Percentiles rank a stretch among this genome's conserved stretches.
Conservation (phyloP, 2,888 invertebrate genomes). For the Drosophila robusta region DNA sequence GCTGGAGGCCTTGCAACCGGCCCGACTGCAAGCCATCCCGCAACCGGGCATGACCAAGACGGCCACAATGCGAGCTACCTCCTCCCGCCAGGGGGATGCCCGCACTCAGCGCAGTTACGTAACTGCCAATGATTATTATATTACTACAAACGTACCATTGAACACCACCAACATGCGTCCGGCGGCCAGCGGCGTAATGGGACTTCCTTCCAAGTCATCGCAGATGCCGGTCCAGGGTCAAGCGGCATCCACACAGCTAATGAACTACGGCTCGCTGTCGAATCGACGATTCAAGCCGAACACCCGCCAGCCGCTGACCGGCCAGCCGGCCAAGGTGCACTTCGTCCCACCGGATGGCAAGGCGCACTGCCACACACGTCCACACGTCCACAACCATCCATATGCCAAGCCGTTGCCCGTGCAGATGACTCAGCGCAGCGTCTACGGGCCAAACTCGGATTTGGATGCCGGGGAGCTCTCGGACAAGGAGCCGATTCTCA, state of each 20-base stretch:
- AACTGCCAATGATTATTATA: conserved; percentile 71
- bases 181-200: conserved; percentile 10
- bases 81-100: conserved; percentile 44
- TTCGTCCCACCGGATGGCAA: conserved; percentile 41
- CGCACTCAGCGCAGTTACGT: conserved; percentile 68
- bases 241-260: conserved; percentile 17
- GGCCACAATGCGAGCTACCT: conserved; percentile 51
- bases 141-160: conserved; percentile 65
- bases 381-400: conserved; percentile 26
- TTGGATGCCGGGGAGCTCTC: conserved; percentile 40
- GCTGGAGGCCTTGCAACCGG: conserved; percentile 55
- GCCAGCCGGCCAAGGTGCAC: conserved; percentile 43
- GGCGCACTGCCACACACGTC: conserved; percentile 17
- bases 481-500: conserved; percentile 52
- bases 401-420: conserved; percentile 33
- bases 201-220: conserved; percentile 15
- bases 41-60: conserved; percentile 56
- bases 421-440: conserved; percentile 45
- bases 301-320: conserved; percentile 39
- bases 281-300: conserved; percentile 49
- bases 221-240: conserved; percentile 32
- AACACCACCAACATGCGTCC: conserved; percentile 50
- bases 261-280: conserved; percentile 41
- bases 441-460: conserved; percentile 26
- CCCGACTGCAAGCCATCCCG: conserved; percentile 46